A percentile compares a stretch with the other conserved stretches of the same genome.
Conservation (phyloP, 2,888 invertebrate genomes). For the Pandemis heparana region DNA sequence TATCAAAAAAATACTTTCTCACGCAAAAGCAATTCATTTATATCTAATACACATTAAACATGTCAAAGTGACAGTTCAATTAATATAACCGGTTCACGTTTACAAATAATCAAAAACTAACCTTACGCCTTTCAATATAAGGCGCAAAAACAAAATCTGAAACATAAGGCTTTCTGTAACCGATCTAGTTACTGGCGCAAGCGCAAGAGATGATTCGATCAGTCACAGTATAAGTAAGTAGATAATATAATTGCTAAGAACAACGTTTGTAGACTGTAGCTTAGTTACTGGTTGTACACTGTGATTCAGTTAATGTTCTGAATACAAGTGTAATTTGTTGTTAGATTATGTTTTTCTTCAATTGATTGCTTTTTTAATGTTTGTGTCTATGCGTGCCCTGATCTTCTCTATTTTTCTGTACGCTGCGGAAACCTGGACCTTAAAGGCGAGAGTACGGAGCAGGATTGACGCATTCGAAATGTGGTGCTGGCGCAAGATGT, state of each 20-base stretch:
- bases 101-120: not conserved
- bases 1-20: not conserved
- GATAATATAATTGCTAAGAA: not conserved
- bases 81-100: not conserved
- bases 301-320: not conserved
- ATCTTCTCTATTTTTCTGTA: no score
- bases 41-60: not conserved
- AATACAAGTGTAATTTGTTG: not conserved
- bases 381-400: no score
- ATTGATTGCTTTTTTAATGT: not conserved
- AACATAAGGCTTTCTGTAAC: not conserved
- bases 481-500: no score
- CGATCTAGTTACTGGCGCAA: not conserved
- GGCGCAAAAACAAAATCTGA: not conserved
- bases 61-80: slow-evolving; percentile 1
- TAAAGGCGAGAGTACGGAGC: no score
- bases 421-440: no score
- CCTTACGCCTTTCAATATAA: not conserved
- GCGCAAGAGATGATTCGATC: not conserved
- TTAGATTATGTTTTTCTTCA: not conserved
- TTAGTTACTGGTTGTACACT: not conserved
- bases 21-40: not conserved
- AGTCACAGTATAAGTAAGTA: not conserved
- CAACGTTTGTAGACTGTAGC: not conserved
- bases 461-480: no score